Evolutionary conservation across 1,140 invertebrate genomes (phyloP), one percentile per base, ranked within the genome.

Genomic region (Tribolium madens): DNA sequence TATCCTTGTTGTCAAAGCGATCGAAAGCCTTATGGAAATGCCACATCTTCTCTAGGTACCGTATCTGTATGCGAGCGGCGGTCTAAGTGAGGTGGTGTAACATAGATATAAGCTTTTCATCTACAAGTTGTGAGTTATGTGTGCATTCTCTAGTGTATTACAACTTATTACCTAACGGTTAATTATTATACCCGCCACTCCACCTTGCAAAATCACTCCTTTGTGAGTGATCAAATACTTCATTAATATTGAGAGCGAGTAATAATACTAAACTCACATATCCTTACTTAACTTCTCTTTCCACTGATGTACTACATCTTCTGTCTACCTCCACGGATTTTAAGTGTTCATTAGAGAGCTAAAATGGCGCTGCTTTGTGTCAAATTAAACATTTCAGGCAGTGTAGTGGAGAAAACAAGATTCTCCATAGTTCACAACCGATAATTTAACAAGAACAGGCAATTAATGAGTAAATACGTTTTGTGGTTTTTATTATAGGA

Each of bases 181-280:
- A 74, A 74, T 74, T 74, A 74, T 74, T 57, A 74, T 74, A 52
- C 72, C 57, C 52, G 50, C 33, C 52, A 33, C 48, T 74, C 48
- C 26, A 74, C 36, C 68, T 36, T 57, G 26, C 26, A 53, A 74
- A 74, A 74, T 74, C 72, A 53, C 52, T 57, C 72, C 72, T 74
- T 74, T 74, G 72, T 57, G 72, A 74, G 52, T 46, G 52, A 74
- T 74, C 72, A 74, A 53, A 53, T 74, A 57, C 47, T 74, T 53
- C 47, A 74, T 74, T 74, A 74, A 74, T 57, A 57, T 13, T 53
- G 48, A 57, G 36, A 72, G 70, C 21, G 15, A 53, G 50, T 72
- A 72, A 72, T 72, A 53, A 72, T 64, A 33, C 57, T 64, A 64
- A 64, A 64, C 57, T 64, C 57, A 64, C 57, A 64, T 64, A 64